Conservation (phyloP, 1,140 invertebrate genomes). For the Nixonia krombeini region DNA sequence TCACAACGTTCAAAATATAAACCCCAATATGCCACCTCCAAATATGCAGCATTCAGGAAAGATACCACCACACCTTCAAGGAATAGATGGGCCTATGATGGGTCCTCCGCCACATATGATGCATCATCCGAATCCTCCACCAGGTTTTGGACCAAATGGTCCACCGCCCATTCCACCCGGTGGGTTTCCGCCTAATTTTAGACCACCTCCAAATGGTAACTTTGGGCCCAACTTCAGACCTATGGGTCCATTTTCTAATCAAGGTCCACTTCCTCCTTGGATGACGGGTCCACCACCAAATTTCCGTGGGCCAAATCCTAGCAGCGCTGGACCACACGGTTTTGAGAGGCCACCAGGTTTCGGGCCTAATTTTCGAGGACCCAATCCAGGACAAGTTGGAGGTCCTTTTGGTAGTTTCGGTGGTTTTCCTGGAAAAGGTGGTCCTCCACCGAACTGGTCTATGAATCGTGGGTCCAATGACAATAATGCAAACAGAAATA, state of each 20-base stretch:
- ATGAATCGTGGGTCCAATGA: constrained; percentile 56
- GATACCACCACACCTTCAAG: constrained; percentile 1
- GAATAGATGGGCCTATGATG: constrained; percentile 31
- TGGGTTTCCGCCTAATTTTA: constrained; percentile 52
- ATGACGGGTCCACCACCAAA: constrained; percentile 52
- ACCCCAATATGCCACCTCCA: constrained; percentile 55
- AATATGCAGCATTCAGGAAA: constrained; percentile 49
- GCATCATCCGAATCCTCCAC: constrained; percentile 46
- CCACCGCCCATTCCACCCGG: constrained; percentile 53
- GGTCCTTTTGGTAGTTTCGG: constrained; percentile 47
- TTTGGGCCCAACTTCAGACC: constrained; percentile 63
- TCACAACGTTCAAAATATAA: constrained; percentile 64
- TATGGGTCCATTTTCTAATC: constrained; percentile 57
- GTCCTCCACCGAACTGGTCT: constrained; percentile 54
- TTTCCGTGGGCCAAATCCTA: constrained; percentile 54
- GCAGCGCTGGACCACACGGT: constrained; percentile 42
- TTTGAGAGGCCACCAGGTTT: constrained; percentile 61
- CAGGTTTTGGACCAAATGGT: constrained; percentile 56
- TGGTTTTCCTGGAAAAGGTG: constrained; percentile 53
- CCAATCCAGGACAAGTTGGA: constrained; percentile 11
- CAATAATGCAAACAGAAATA: constrained; percentile 55
- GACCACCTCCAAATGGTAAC: constrained; percentile 61
- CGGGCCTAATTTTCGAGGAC: constrained; percentile 57
- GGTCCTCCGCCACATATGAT: constrained; percentile 54
- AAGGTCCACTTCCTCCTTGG: constrained; percentile 54